These are phyloP conservation scores for Coryphaenoides rupestris DNA, from an alignment of 2,113 vertebrate genomes.

Conservation along the genomic window DNA sequence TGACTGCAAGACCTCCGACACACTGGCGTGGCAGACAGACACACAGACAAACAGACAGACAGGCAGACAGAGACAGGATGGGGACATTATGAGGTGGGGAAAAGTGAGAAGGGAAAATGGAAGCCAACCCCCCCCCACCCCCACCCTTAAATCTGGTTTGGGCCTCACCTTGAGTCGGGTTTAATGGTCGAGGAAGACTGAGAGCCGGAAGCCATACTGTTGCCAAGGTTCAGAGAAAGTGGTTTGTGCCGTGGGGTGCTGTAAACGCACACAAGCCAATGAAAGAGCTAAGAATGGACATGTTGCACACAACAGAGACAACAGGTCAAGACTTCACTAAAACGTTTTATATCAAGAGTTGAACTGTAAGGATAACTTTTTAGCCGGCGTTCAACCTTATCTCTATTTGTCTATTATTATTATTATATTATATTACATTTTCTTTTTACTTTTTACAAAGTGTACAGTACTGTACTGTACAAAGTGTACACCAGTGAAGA, in stretches of 20 bases:
- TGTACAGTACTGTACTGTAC: no score
- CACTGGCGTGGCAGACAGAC: conserved; percentile 42
- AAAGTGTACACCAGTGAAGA: no score
- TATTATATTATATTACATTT: no score
- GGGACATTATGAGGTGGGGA: not conserved
- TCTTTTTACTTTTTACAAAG: no score
- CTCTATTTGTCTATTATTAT: no score
- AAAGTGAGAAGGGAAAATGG: not conserved
- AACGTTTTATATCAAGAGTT: no score
- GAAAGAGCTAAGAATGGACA: not conserved
- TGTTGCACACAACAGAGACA: no score
- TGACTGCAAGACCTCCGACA: conserved; percentile 78
- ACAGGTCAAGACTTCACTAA: no score
- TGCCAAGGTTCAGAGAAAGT: conserved; percentile 64
- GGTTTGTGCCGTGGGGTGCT: conserved; percentile 56
- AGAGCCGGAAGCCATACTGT: conserved; percentile 80
- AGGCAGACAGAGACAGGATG: no score
- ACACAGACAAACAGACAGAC: not conserved
- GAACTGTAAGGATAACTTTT: no score
- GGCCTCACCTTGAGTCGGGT: conserved; percentile 78
- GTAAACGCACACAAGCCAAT: conserved; percentile 14
- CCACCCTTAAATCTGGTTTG: no score
- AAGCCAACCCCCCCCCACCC: not conserved
- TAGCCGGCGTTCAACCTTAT: no score
- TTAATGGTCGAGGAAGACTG: conserved; percentile 74